Evolutionary conservation across 2,888 invertebrate genomes (phyloP), one percentile per base, ranked within the genome.

Genomic region (Agrenia bidenticulata): DNA sequence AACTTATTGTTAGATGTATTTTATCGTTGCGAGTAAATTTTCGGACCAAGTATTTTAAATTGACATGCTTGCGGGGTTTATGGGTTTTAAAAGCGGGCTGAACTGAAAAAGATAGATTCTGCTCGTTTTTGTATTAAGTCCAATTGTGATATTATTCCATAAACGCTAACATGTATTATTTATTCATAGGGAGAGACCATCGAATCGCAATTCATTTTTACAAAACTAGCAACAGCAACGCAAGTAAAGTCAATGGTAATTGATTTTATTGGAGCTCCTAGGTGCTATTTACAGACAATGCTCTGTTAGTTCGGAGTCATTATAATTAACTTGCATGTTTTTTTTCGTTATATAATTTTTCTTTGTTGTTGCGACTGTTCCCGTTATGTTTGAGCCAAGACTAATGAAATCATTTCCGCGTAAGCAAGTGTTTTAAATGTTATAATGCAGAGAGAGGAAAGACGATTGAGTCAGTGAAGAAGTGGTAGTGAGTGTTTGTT

Each of bases 391-490:
- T 53, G 63, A 64, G 42, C 53, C 50, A 60, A 59, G 53, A 51
- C 58, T 53, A 26, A 53, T 19, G n/a, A 24, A 26, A 55, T 17
- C 41, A 32, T 39, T 57, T 57, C 37, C 62, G 45, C 45, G 62
- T 41, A 55, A 54, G 64, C 67, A 67, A 54, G 59, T 63, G 60
- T 54, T 57, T 57, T 56, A 45, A 37, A 32, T 42, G 49, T 55
- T 45, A 58, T 61, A 68, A 65, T 68, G 68, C 68, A 68, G 68
- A 68, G 68, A 68, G 68, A 64, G 64, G 54, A 64, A 45, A n/a
- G 45, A 45, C 19, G 45, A 45, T 17, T 45, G n/a, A 45, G 45
- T 45, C 45, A 45, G 45, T 45, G 45, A 45, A 4, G 32, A 45
- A 9, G 45, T 45, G 45, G 45, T 45, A 45, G 45, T 45, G 45